These are phyloP conservation scores for Cyprinodon tularosa DNA, from an alignment of 2,113 vertebrate genomes.

Conservation along the genomic window DNA sequence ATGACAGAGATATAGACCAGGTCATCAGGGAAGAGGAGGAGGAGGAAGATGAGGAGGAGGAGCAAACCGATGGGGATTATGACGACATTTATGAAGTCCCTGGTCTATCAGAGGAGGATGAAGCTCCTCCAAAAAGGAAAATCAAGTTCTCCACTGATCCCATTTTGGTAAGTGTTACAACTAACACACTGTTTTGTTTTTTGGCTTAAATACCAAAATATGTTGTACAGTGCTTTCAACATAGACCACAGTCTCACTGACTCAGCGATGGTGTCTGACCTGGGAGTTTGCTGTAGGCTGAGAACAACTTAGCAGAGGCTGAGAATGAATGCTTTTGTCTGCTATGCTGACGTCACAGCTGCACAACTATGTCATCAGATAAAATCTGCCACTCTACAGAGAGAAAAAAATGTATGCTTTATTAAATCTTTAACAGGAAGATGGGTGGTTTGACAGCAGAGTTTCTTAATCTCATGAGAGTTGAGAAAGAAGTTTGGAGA, in stretches of 20 bases:
- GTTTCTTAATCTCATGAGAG: slow-evolving; percentile 10
- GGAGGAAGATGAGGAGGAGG: slow-evolving; percentile 66
- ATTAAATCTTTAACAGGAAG: slow-evolving; percentile 28
- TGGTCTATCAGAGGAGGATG: slow-evolving; percentile 90
- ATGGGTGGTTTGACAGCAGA: slow-evolving; percentile 14
- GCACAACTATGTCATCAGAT: slow-evolving; percentile 42
- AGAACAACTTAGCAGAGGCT: slow-evolving; percentile 40
- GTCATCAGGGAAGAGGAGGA: slow-evolving; percentile 73
- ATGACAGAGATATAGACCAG: slow-evolving; percentile 82
- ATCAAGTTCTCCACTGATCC: slow-evolving; percentile 89
- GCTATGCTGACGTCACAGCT: slow-evolving; percentile 38
- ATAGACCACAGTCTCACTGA: slow-evolving; percentile 41
- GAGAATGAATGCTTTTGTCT: slow-evolving; percentile 40
- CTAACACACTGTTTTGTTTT: slow-evolving; percentile 16
- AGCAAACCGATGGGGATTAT: slow-evolving; percentile 80
- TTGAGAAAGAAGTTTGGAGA: slow-evolving; percentile 18
- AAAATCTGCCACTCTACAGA: slow-evolving; percentile 20
- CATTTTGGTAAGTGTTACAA: slow-evolving; percentile 82
- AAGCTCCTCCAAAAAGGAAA: slow-evolving; percentile 78
- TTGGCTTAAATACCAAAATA: slow-evolving; percentile 18
- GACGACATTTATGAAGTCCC: slow-evolving; percentile 86
- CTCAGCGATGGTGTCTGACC: slow-evolving; percentile 54
- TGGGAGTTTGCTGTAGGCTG: slow-evolving; percentile 49
- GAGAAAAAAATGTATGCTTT: slow-evolving; percentile 19
- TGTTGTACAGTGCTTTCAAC: slow-evolving; percentile 32